phyloP scores from a whole-genome alignment of 2,113 vertebrate species.

The Nycticryphes semicollaris region DNA sequence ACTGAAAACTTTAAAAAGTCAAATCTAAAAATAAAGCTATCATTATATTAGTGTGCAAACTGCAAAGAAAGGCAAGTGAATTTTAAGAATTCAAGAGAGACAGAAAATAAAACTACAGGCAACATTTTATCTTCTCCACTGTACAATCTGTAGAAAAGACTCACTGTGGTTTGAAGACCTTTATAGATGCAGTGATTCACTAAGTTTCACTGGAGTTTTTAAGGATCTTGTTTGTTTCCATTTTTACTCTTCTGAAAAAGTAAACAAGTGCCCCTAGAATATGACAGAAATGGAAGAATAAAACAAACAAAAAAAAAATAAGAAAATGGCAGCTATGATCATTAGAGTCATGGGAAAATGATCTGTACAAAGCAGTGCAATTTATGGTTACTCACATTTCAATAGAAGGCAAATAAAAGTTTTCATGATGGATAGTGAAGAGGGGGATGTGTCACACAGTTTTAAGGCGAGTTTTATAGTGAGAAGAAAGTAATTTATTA shows the following conservation, averaged over 20 bases:
- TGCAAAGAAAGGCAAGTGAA: neutral
- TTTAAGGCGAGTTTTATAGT: constrained; percentile 1
- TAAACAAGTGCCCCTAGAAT: neutral
- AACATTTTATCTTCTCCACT: neutral
- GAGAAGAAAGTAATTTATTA: constrained; percentile 15
- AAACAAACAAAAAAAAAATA: neutral
- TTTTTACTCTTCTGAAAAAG: neutral
- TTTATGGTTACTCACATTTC: neutral
- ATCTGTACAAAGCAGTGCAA: neutral
- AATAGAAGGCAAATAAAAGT: neutral
- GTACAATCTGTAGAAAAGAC: neutral
- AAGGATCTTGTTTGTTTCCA: neutral
- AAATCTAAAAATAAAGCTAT: neutral
- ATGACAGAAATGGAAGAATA: neutral
- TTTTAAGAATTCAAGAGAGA: neutral
- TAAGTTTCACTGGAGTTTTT: neutral
- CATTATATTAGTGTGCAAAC: neutral
- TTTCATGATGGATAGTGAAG: neutral
- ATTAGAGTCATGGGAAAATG: neutral
- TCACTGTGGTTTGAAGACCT: neutral
- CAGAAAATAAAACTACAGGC: neutral
- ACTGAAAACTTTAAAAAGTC: neutral
- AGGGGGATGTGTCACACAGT: neutral
- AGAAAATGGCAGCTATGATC: neutral
- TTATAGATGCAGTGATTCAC: neutral